These are phyloP conservation scores for Gadus chalcogrammus DNA, from an alignment of 2,113 vertebrate genomes.

Conservation along the genomic window DNA sequence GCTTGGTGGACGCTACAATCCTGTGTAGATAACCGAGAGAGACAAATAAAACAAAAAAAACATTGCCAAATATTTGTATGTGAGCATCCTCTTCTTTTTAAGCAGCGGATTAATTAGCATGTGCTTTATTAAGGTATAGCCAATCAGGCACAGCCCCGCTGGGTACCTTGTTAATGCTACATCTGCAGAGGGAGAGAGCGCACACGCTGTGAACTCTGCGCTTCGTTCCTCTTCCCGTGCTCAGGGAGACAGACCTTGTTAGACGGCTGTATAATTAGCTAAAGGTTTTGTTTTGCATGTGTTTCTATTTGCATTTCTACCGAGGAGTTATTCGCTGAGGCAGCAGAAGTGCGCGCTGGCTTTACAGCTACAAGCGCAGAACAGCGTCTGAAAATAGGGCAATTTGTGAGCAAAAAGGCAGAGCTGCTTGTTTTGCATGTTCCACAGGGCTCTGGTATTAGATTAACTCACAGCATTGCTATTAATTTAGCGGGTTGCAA, in stretches of 20 bases:
- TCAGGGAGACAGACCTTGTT: conserved; percentile 67
- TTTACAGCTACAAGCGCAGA: conserved; percentile 63
- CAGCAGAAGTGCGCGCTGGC: conserved; percentile 53
- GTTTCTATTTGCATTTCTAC: conserved; percentile 74
- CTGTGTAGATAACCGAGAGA: conserved; percentile 31
- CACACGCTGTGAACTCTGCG: conserved; percentile 56
- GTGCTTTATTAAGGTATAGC: conserved; percentile 42
- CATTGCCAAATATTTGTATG: conserved; percentile 33
- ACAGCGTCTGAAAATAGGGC: conserved; percentile 67
- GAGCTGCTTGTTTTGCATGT: conserved; percentile 48
- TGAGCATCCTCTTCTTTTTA: conserved; percentile 28
- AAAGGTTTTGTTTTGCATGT: conserved; percentile 72
- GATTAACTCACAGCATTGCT: conserved; percentile 52
- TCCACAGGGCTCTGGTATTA: conserved; percentile 55
- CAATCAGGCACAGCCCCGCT: conserved; percentile 11
- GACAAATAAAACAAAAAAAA: conserved; percentile 3
- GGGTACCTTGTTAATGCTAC: conserved; percentile 3
- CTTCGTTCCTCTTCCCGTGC: conserved; percentile 46
- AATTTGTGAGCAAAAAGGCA: conserved; percentile 79
- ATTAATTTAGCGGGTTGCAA: conserved; percentile 57
- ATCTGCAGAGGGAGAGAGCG: conserved; percentile 34
- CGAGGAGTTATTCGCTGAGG: conserved; percentile 69
- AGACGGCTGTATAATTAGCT: conserved; percentile 66
- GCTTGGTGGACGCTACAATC: conserved; percentile 21
- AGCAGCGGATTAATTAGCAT: conserved; percentile 52